Base-by-base conservation (phyloP, 2,797 vertebrate species). In the Phataginus tetradactyla region DNA sequence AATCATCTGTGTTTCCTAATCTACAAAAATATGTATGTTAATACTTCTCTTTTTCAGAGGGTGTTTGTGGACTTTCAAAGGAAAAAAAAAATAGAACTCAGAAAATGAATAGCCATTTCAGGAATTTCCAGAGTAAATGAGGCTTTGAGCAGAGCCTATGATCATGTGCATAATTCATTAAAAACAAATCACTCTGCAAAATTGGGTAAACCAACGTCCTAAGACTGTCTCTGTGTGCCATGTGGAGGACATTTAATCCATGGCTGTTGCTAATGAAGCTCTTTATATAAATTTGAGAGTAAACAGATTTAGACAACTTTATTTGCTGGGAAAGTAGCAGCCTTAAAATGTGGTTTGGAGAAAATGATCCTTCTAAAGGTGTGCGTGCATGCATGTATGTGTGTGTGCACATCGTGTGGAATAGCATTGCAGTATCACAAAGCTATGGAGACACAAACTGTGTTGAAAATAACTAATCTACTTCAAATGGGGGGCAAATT, bases 111-210 rank as follows among this genome's bases (percentile, higher is more conserved):
- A 71, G 63, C 63, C 20, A 61, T 75, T 66, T 61, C 77, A 78
- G 88, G 96, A 81, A 74, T 90, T 91, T 91, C 87, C 57, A 74
- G 78, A 87, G 79, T 81, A 83, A 96, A 75, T 32, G 74, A 96
- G 72, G 83, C 72, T 90, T 71, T 59, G 68, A 68, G 51, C 25
- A 21, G 71, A 27, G 61, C 27, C 69, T 59, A 3, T 32, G 86
- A 92, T 72, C 86, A 63, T 32, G 79, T 55, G 64, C 27, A 8
- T n/a, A 77, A 55, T 89, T 89, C 86, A 90, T 86, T 86, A 89
- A 71, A 86, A 75, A 79, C 88, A 17, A 66, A 86, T 92, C 88
- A 51, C 55, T 83, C 78, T 39, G 80, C 77, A 61, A 32, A 84
- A 29, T 0, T 2, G 69, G 75, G 79, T 23, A 64, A 64, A 61